A percentile compares a stretch with the other conserved stretches of the same genome.
Evolutionary conservation across 2,888 invertebrate species (phyloP).

Genomic region (Megalurothrips usitatus): DNA sequence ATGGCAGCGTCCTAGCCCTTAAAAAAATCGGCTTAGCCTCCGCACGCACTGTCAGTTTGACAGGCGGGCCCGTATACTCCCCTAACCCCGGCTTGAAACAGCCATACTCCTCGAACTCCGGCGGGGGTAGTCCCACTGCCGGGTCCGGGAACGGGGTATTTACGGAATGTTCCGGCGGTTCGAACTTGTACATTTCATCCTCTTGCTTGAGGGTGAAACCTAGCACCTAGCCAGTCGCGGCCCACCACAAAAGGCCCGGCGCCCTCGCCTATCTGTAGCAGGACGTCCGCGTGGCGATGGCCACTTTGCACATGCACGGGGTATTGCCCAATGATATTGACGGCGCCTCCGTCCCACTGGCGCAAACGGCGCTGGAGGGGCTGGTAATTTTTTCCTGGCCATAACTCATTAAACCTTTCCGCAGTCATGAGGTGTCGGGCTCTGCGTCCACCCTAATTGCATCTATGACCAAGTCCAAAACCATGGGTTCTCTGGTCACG

Average conservation of each 20-base stretch:
- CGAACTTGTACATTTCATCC: not conserved
- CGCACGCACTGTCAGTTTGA: not conserved
- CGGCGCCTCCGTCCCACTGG: not conserved
- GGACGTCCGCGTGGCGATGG: not conserved
- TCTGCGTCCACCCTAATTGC: not conserved
- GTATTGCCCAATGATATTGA: not conserved
- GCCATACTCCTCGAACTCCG: not conserved
- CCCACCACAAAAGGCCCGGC: not conserved
- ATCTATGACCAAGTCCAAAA: not conserved
- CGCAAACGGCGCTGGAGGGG: not conserved
- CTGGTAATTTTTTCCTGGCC: not conserved
- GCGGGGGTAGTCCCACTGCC: not conserved
- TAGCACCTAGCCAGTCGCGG: not conserved
- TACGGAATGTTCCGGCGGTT: not conserved
- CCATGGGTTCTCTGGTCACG: not conserved
- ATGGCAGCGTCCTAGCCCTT: not conserved
- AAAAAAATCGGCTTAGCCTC: not conserved
- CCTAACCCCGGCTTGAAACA: not conserved
- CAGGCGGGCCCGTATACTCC: not conserved
- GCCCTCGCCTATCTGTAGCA: not conserved
- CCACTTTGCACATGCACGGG: not conserved
- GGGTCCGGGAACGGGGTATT: too few species aligned
- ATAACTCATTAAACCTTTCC: not conserved
- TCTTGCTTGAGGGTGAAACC: not conserved
- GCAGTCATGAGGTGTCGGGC: not conserved